Evolutionary conservation across 2,113 vertebrate species (phyloP).

Genomic region (Rhabdomys dilectus): DNA sequence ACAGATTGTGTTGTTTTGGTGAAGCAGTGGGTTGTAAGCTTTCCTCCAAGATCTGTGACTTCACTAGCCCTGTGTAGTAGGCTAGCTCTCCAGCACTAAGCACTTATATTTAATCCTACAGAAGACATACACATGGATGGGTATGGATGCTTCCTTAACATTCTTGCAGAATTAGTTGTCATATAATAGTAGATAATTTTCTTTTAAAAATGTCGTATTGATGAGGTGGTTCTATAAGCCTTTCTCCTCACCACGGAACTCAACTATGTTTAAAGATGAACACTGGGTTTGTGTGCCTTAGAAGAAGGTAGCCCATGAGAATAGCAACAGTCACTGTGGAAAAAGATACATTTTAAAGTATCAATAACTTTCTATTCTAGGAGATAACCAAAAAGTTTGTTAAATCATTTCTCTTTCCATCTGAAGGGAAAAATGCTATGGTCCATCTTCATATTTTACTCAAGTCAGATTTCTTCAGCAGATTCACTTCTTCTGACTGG

Average conservation of each 20-base stretch:
- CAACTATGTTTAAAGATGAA: slow-evolving; percentile 36
- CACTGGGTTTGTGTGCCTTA: not conserved
- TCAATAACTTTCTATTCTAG: not conserved
- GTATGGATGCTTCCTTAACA: not conserved
- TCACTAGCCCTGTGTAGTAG: not conserved
- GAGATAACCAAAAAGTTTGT: not conserved
- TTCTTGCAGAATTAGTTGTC: slow-evolving; percentile 6
- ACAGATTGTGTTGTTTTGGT: not conserved
- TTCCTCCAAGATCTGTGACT: not conserved
- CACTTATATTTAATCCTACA: not conserved
- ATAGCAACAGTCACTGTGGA: not conserved
- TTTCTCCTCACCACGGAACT: not conserved
- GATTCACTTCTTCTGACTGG: not conserved
- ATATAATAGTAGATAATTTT: not conserved
- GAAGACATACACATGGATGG: not conserved
- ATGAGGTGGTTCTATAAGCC: not conserved
- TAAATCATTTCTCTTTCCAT: not conserved
- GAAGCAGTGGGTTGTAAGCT: not conserved
- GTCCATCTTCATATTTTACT: not conserved
- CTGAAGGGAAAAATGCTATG: not conserved
- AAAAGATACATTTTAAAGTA: slow-evolving; percentile 29
- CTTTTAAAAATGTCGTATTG: not conserved
- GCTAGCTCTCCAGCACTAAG: not conserved
- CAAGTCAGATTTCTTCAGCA: not conserved
- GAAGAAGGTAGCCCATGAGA: not conserved